Evolutionary conservation across 1,140 invertebrate genomes (phyloP), one percentile per base, ranked within the genome.

Genomic region (Caenorhabditis tropicalis): DNA sequence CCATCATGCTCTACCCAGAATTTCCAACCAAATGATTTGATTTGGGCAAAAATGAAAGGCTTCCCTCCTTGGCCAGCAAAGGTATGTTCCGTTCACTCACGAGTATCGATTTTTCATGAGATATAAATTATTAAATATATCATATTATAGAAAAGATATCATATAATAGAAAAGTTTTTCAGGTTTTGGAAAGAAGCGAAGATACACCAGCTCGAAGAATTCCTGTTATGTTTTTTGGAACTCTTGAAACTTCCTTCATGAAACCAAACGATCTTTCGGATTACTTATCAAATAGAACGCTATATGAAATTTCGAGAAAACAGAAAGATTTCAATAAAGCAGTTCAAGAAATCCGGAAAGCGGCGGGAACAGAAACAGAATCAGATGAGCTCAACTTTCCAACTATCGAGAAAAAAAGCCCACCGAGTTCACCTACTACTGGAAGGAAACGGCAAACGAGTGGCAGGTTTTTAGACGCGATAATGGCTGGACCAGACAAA

Each of bases 1-100:
- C 65, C 65, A 3, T 46, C 36, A 9, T 81, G 51, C 31, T 81
- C 81, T 4, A 19, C 51, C 3, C 82, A 58, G 29, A 46, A 70
- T 29, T 85, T 85, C 39, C 19, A 85, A 27, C 56, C 84, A 5
- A 29, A 58, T 46, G 83, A 86, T 43, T 80, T 86, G 36, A 85
- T 87, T 27, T 87, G 86, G 86, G 86, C 86, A 39, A 82, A 82
- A 36, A 87, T 87, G 86, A 82, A 85, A n/a, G 86, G 86, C 29
- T 85, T 85, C 21, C 86, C 86, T 7, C 86, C 84, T 9, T 87
- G 86, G 86, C 86, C 86, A 24, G 86, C 86, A 19, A 85, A 87
- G 60, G 86, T 86, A 16, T 15, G 36, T 82, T n/a, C 7, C 21
- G 15, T 70, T n/a, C 36, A 1, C 31, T n/a, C n/a, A 31, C 19